Conservation (phyloP, 2,888 invertebrate genomes). For the Sesamia inferens region DNA sequence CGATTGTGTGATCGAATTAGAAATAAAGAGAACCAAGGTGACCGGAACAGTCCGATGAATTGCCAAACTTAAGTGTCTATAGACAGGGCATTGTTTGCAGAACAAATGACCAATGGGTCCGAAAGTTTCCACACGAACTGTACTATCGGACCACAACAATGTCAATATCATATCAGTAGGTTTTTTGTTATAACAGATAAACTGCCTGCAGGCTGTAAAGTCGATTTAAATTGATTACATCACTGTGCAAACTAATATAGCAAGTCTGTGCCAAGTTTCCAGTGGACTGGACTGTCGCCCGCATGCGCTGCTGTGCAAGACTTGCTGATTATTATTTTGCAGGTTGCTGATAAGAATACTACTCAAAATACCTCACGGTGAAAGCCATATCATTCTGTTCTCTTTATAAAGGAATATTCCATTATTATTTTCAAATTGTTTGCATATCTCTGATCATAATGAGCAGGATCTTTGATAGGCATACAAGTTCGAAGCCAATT, state of each 20-base stretch:
- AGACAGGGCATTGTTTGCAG: too few relatives aligned
- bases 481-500: background rate
- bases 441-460: background rate
- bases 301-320: slow-evolving; percentile 9
- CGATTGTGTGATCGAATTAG: too few relatives aligned
- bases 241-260: slow-evolving; percentile 27
- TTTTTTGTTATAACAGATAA: slow-evolving; percentile 1
- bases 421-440: background rate
- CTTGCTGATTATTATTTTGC: slow-evolving; percentile 14
- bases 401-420: background rate
- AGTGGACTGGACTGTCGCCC: slow-evolving; percentile 25
- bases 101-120: too few relatives aligned
- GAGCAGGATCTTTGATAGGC: background rate
- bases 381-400: background rate
- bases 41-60: too few relatives aligned
- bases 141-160: background rate
- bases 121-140: background rate
- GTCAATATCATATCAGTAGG: background rate
- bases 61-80: too few relatives aligned
- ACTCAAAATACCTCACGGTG: background rate
- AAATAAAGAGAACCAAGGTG: too few relatives aligned
- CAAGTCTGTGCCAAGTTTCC: slow-evolving; percentile 41
- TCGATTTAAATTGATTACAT: slow-evolving; percentile 13
- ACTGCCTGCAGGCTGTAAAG: background rate
- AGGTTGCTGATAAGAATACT: slow-evolving; percentile 19